A percentile compares a stretch with the other conserved stretches of the same genome.
phyloP scores from a whole-genome alignment of 2,797 vertebrate species.

The Mus caroli region DNA sequence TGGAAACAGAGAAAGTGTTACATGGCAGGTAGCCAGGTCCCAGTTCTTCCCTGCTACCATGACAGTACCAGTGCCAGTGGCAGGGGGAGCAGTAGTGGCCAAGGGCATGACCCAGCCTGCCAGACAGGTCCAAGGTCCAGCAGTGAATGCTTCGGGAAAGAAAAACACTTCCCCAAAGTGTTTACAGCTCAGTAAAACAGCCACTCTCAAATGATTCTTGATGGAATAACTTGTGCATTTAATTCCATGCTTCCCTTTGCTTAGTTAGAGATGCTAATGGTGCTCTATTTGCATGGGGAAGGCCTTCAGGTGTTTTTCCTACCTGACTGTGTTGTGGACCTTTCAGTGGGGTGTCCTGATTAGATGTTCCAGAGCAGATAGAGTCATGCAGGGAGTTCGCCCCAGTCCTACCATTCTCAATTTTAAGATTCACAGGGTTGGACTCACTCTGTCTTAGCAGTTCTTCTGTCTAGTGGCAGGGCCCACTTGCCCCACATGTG shows the following conservation, averaged over 20 bases:
- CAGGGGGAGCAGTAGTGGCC: background rate
- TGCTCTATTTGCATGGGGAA: background rate
- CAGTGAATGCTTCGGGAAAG: background rate
- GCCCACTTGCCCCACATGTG: background rate
- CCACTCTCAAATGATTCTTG: background rate
- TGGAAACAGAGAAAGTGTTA: background rate
- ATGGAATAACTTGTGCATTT: background rate
- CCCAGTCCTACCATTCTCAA: background rate
- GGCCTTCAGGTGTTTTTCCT: background rate
- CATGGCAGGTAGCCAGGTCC: background rate
- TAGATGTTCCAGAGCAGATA: background rate
- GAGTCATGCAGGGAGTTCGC: background rate
- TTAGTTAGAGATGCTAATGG: background rate
- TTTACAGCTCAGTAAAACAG: background rate
- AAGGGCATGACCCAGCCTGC: too few relatives aligned
- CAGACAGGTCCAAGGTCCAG: background rate
- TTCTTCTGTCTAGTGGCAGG: background rate
- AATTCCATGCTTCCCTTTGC: background rate
- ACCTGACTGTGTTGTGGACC: background rate
- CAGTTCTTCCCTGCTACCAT: background rate
- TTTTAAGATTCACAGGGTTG: background rate
- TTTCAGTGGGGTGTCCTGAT: background rate
- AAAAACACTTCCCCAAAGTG: background rate
- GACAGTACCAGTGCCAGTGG: background rate
- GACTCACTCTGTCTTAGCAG: background rate